Percentiles rank a stretch among this genome's conserved stretches.
phyloP scores from a whole-genome alignment of 2,888 invertebrate genomes.

The Patella ulyssiponensis region DNA sequence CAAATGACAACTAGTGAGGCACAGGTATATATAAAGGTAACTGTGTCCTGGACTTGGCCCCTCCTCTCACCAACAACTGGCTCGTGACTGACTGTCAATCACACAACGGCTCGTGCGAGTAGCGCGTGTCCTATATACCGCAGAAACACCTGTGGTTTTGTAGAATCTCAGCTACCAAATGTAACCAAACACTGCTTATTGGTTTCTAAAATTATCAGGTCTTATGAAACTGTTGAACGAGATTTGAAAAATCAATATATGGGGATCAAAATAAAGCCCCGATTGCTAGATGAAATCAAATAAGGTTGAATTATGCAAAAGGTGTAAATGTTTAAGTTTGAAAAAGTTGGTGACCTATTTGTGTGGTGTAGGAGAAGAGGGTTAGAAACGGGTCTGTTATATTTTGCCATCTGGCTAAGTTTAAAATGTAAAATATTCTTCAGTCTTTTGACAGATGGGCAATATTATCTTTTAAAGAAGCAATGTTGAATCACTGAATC shows the following conservation, averaged over 20 bases:
- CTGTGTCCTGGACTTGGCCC: conserved; percentile 9
- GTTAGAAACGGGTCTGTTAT: neutral
- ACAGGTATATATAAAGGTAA: conserved; percentile 10
- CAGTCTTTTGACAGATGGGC: neutral
- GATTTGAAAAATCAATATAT: too few relatives aligned
- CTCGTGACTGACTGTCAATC: conserved; percentile 31
- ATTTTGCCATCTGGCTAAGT: conserved; percentile 7
- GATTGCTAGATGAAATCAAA: too few relatives aligned
- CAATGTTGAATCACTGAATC: conserved; percentile 6
- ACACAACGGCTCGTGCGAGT: conserved; percentile 26
- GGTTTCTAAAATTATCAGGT: too few relatives aligned
- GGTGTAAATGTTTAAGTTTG: too few relatives aligned
- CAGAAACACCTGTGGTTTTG: conserved; percentile 6
- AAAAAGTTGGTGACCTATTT: neutral
- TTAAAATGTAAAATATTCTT: neutral
- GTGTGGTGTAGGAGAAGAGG: neutral
- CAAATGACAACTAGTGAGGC: neutral
- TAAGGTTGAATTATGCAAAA: too few relatives aligned
- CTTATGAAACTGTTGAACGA: too few relatives aligned
- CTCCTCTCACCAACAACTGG: conserved; percentile 21
- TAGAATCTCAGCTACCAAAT: neutral
- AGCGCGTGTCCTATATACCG: conserved; percentile 29
- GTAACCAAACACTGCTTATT: conserved; percentile 4
- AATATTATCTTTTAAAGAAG: conserved; percentile 7
- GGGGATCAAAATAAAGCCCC: too few relatives aligned